Evolutionary conservation across 92 coral and sea anemone species (phyloP), one percentile per base, ranked within the genome.

Genomic region (Phymanthus crucifer): DNA sequence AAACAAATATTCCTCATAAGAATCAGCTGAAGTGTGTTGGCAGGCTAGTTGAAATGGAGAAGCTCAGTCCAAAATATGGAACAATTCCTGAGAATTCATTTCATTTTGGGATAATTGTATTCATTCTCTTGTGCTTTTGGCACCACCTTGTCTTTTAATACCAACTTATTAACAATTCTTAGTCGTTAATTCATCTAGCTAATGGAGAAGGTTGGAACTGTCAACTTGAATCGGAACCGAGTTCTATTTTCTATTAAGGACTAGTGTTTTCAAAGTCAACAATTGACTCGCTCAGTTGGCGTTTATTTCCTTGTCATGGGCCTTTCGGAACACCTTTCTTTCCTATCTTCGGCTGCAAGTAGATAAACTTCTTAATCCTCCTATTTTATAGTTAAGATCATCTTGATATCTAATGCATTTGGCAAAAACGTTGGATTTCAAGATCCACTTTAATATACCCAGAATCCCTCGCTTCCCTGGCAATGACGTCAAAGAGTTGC

Each of bases 211-310:
- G 26, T 2, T n/a, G 64, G 7, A 54, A 54, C 24, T 21, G 64
- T 54, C 64, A 54, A 14, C 6, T 54, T 11, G 27, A 54, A n/a
- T 21, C 64, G 64, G 64, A 54, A 54, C 29, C 6, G 64, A 3
- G n/a, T 54, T 54, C n/a, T 54, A 54, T 54, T 73, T 76, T 48
- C 80, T 11, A 56, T 47, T 76, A 9, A 67, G 58, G 58, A 76
- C 71, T 6, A 43, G 18, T 56, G 19, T 34, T 71, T 68, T 12
- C 47, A 24, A 76, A 19, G 46, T 36, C 29, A 76, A 76, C 52
- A 76, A 45, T 4, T 34, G 36, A 32, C 68, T 8, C 16, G 34
- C 43, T 35, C 10, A 12, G 57, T 6, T 76, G 70, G 46, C 80
- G 57, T 48, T 5, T 46, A 36, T 76, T 76, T 76, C 80, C 80